Evolutionary conservation across 92 coral and sea anemone species (phyloP).

Genomic region (Epizoanthus ramosus): DNA sequence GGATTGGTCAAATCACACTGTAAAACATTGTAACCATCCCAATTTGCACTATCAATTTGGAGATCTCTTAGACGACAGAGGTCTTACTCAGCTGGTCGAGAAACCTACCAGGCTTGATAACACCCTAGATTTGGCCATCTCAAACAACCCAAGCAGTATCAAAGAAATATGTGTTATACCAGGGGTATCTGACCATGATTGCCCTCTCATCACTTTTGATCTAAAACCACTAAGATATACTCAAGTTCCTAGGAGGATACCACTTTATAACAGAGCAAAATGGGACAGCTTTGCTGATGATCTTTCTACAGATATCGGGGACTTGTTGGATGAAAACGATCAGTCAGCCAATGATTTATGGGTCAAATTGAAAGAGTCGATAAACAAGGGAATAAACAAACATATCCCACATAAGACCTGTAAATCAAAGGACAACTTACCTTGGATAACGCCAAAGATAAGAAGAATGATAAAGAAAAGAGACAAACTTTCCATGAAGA

Average conservation of each 20-base stretch:
- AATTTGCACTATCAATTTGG: constrained; percentile 62
- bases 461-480: constrained; percentile 33
- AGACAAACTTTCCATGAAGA: constrained; percentile 32
- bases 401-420: constrained; percentile 37
- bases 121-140: constrained; percentile 54
- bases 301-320: constrained; percentile 25
- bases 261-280: constrained; percentile 56
- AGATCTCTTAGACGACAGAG: constrained; percentile 58
- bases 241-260: constrained; percentile 61
- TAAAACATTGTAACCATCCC: constrained; percentile 50
- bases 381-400: constrained; percentile 29
- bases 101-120: constrained; percentile 64
- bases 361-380: constrained; percentile 34
- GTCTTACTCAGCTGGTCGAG: constrained; percentile 61
- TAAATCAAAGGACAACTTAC: constrained; percentile 37
- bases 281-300: constrained; percentile 57
- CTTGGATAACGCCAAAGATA: constrained; percentile 48
- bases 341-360: constrained; percentile 56
- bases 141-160: constrained; percentile 53
- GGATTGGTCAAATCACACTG: constrained; percentile 62
- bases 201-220: constrained; percentile 50
- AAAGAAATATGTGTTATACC: constrained; percentile 40
- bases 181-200: constrained; percentile 66
- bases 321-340: constrained; percentile 22
- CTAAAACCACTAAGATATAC: constrained; percentile 54